Evolutionary conservation across 1,140 invertebrate genomes (phyloP).

Genomic region (Lordiphosa clarofinis): DNA sequence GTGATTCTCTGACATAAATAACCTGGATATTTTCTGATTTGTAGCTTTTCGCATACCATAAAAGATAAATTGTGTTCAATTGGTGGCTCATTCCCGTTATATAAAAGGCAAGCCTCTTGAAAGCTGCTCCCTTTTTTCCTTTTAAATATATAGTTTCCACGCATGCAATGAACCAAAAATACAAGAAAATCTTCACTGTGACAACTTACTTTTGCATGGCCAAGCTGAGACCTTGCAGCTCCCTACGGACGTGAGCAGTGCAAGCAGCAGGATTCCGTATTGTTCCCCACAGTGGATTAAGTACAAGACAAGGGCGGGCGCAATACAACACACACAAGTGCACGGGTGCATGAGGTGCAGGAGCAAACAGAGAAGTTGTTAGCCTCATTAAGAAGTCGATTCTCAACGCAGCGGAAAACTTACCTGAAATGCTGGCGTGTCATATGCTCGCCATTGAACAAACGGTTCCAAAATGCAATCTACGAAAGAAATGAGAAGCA

Average conservation of each 20-base stretch:
- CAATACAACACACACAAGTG: constrained; percentile 20
- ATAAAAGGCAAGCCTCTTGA: background rate
- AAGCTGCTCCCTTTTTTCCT: constrained; percentile 8
- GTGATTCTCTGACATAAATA: too few relatives aligned
- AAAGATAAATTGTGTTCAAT: too few relatives aligned
- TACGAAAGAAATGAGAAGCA: constrained; percentile 40
- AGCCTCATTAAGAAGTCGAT: constrained; percentile 52
- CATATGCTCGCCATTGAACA: constrained; percentile 75
- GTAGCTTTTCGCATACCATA: too few relatives aligned
- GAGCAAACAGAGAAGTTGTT: constrained; percentile 46
- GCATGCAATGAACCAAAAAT: constrained; percentile 39
- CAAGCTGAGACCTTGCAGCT: constrained; percentile 65
- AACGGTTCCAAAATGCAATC: constrained; percentile 78
- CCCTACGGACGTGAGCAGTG: constrained; percentile 41
- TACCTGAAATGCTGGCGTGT: constrained; percentile 72
- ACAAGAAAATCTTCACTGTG: constrained; percentile 50
- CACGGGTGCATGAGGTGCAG: constrained; percentile 10
- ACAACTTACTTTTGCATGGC: constrained; percentile 67
- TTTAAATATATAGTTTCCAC: background rate
- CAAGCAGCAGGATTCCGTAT: constrained; percentile 8
- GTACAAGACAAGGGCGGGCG: constrained; percentile 65
- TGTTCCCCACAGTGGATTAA: constrained; percentile 49
- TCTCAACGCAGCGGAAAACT: constrained; percentile 28
- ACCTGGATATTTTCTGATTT: too few relatives aligned
- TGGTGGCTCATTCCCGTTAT: too few relatives aligned